Evolutionary conservation across 1,140 invertebrate species (phyloP).

Genomic region (Acyrthosiphon pisum): DNA sequence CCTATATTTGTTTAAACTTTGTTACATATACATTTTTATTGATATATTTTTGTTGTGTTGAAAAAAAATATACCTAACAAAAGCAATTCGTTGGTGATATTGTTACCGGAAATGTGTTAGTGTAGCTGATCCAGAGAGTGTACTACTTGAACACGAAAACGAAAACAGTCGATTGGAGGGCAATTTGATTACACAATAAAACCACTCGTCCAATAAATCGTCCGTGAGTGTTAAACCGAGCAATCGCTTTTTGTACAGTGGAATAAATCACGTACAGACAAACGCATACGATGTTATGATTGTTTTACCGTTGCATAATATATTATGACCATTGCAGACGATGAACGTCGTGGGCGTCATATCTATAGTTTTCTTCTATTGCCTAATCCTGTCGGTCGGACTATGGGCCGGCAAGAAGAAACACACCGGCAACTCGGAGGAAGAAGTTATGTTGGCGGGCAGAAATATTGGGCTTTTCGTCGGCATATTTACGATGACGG

Average conservation of each 20-base stretch:
- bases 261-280: neutral
- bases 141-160: neutral
- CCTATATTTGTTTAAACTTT: slow-evolving; percentile 55
- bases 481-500: slow-evolving; percentile 98
- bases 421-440: slow-evolving; percentile 82
- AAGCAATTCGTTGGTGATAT: neutral
- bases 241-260: neutral
- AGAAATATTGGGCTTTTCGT: slow-evolving; percentile 95
- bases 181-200: neutral
- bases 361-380: slow-evolving; percentile 92
- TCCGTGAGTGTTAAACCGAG: neutral
- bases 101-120: slow-evolving; percentile 11
- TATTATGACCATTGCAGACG: slow-evolving; percentile 53
- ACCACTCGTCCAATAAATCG: neutral
- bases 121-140: neutral
- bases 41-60: slow-evolving; percentile 1
- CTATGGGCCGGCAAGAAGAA: slow-evolving; percentile 96
- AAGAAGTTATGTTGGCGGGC: slow-evolving; percentile 96
- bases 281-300: neutral
- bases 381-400: slow-evolving; percentile 89
- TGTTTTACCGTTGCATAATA: neutral
- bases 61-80: neutral
- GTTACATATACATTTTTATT: slow-evolving; percentile 42
- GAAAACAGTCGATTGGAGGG: too few species aligned
- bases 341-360: slow-evolving; percentile 90